Conservation (phyloP, 2,113 vertebrate genomes). For the Callospermophilus lateralis region DNA sequence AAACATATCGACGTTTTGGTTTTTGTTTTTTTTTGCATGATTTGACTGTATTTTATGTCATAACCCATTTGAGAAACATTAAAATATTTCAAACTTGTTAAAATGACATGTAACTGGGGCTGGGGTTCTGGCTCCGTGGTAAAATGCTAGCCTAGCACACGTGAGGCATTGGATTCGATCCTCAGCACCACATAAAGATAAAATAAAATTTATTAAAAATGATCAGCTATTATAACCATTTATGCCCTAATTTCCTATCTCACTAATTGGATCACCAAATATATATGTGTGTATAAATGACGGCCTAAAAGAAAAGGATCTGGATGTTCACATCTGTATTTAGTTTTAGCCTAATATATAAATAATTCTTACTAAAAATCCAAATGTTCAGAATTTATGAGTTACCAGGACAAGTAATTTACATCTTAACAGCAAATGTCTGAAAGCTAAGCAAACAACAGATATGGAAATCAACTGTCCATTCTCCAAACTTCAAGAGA, state of each 20-base stretch:
- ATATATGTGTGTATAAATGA: neutral
- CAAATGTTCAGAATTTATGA: slow-evolving; percentile 9
- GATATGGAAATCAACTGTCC: neutral
- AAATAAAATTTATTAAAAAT: too few relatives aligned
- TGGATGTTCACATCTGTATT: neutral
- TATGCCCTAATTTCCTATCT: slow-evolving; percentile 45
- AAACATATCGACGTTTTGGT: neutral
- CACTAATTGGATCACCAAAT: neutral
- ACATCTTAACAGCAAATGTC: neutral
- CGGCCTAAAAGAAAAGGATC: slow-evolving; percentile 23
- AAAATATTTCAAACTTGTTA: slow-evolving; percentile 34
- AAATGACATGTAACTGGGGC: neutral
- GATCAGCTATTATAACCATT: too few relatives aligned
- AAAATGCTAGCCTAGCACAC: too few relatives aligned
- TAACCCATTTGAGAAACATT: slow-evolving; percentile 30
- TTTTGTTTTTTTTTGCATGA: neutral
- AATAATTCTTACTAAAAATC: slow-evolving; percentile 47
- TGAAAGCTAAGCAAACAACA: neutral
- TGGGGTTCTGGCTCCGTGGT: too few relatives aligned
- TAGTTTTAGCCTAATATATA: slow-evolving; percentile 29
- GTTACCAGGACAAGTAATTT: neutral
- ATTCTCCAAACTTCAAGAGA: neutral
- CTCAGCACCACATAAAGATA: too few relatives aligned
- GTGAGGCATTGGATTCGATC: too few relatives aligned
- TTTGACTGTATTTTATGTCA: slow-evolving; percentile 44